phyloP scores from a whole-genome alignment of 2,888 invertebrate genomes.

The Sturmia bella region DNA sequence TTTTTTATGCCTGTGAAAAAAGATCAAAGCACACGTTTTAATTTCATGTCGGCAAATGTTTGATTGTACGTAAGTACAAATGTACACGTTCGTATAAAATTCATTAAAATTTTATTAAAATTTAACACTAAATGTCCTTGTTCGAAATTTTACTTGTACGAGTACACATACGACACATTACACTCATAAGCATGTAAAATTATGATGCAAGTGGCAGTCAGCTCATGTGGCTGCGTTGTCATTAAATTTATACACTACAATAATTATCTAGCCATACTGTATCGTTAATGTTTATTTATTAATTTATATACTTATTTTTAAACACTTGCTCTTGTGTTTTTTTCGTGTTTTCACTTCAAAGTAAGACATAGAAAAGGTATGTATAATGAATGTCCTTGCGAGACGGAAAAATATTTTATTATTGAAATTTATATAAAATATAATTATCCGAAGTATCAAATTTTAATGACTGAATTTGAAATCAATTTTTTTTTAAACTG shows the following conservation, averaged over 20 bases:
- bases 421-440: no score
- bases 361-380: no score
- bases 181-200: background rate
- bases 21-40: slow-evolving; percentile 40
- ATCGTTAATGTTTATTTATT: background rate
- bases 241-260: slow-evolving; percentile 65
- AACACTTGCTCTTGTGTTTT: no score
- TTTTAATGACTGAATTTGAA: no score
- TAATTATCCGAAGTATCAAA: no score
- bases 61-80: background rate
- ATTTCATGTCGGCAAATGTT: slow-evolving; percentile 9
- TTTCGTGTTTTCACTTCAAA: no score
- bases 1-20: slow-evolving; percentile 8
- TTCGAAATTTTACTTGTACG: slow-evolving; percentile 24
- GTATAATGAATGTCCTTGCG: no score
- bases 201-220: background rate
- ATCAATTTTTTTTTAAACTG: no score
- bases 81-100: slow-evolving; percentile 40
- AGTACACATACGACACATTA: background rate
- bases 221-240: slow-evolving; percentile 36
- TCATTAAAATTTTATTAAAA: slow-evolving; percentile 68
- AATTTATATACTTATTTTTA: background rate
- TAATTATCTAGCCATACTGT: slow-evolving; percentile 30
- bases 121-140: slow-evolving; percentile 61
- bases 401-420: no score